Evolutionary conservation across 2,888 invertebrate genomes (phyloP).

Genomic region (Cryptocephalus primarius): DNA sequence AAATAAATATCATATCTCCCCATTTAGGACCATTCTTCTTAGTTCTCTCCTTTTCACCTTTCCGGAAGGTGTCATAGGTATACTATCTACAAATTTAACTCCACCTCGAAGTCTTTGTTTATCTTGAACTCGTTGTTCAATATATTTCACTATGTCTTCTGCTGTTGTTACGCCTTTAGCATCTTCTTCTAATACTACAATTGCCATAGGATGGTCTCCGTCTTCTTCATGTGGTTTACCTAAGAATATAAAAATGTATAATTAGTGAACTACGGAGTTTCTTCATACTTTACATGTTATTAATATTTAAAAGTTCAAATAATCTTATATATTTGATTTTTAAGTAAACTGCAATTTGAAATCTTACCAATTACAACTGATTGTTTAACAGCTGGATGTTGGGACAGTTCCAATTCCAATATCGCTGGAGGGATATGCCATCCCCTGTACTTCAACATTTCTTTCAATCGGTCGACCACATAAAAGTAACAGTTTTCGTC

Average conservation of each 20-base stretch:
- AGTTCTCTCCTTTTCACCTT: constrained; percentile 22
- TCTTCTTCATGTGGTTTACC: constrained; percentile 26
- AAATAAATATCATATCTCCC: constrained; percentile 7
- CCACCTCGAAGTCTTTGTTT: constrained; percentile 26
- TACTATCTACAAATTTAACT: constrained; percentile 22
- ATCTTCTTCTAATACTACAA: constrained; percentile 17
- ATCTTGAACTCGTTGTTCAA: constrained; percentile 23
- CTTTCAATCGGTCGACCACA: constrained; percentile 41
- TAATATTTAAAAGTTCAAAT: neutral
- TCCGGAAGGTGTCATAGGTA: constrained; percentile 28
- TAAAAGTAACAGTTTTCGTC: constrained; percentile 40
- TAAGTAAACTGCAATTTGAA: too few species aligned
- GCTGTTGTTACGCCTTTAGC: constrained; percentile 13
- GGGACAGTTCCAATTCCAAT: constrained; percentile 21
- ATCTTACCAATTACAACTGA: constrained; percentile 22
- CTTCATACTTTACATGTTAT: neutral
- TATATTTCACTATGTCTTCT: constrained; percentile 23
- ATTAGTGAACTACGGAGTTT: too few species aligned
- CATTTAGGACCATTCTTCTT: constrained; percentile 12
- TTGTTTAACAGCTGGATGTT: constrained; percentile 25
- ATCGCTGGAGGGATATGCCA: constrained; percentile 37
- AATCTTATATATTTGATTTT: too few species aligned
- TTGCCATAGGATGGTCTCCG: constrained; percentile 26
- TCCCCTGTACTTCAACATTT: constrained; percentile 41
- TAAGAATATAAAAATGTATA: neutral